These are phyloP conservation scores for Xerus rutilus DNA, from an alignment of 2,797 vertebrate genomes.

Conservation along the genomic window DNA sequence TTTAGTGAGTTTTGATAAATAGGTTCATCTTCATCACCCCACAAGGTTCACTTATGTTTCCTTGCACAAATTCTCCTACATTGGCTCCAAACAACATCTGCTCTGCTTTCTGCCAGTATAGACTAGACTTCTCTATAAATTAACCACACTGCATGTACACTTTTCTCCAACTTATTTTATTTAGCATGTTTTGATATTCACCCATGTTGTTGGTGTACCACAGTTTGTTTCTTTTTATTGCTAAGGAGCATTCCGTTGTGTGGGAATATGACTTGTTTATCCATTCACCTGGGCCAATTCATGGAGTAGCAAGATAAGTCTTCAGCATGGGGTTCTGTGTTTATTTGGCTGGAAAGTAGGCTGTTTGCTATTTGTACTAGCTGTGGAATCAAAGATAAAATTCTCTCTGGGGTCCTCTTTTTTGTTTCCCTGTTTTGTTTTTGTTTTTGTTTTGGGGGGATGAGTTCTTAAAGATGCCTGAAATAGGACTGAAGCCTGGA, in stretches of 20 bases:
- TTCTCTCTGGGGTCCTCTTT: neutral
- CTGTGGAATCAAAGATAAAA: neutral
- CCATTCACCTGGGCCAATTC: neutral
- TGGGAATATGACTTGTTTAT: neutral
- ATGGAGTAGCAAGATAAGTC: neutral
- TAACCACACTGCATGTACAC: neutral
- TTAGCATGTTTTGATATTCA: neutral
- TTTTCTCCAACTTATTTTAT: neutral
- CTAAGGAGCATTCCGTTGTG: neutral
- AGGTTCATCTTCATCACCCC: neutral
- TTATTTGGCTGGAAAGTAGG: neutral
- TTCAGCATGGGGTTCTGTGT: neutral
- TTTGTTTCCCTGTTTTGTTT: neutral
- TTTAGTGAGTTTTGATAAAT: conserved; percentile 8
- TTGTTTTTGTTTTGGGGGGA: no score
- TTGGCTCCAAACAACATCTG: neutral
- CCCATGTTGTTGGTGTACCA: neutral
- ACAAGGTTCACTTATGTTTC: neutral
- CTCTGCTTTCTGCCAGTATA: neutral
- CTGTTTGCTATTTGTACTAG: neutral
- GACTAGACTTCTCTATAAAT: neutral
- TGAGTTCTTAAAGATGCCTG: neutral
- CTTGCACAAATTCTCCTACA: neutral
- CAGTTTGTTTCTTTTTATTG: neutral
- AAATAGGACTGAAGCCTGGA: neutral